Percentiles rank a stretch among this genome's conserved stretches.
These are phyloP conservation scores for Drosophila chauvacae DNA, from an alignment of 1,140 invertebrate species.

Conservation along the genomic window DNA sequence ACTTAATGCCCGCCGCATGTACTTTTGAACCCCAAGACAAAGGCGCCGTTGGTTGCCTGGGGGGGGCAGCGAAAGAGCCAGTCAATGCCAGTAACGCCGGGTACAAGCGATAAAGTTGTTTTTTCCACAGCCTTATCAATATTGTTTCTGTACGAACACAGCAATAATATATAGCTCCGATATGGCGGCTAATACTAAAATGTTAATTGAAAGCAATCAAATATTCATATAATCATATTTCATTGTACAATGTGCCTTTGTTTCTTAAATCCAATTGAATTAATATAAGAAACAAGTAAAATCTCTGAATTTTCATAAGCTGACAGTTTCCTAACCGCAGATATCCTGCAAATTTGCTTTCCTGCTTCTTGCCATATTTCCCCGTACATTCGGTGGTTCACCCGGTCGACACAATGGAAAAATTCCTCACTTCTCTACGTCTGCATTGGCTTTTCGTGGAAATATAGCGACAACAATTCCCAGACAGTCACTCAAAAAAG, in stretches of 20 bases:
- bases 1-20: constrained; percentile 21
- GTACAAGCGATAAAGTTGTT: constrained; percentile 29
- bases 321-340: not conserved
- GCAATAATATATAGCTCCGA: not conserved
- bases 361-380: not conserved
- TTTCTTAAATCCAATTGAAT: not conserved
- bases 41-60: constrained; percentile 24
- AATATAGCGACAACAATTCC: constrained; percentile 45
- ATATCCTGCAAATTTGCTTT: constrained; percentile 6
- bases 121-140: constrained; percentile 16
- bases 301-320: not conserved
- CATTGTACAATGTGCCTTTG: not conserved
- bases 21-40: constrained; percentile 68
- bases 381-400: constrained; percentile 5
- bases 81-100: constrained; percentile 16
- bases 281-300: not conserved
- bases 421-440: constrained; percentile 29
- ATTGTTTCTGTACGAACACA: not conserved
- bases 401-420: constrained; percentile 34
- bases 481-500: constrained; percentile 59
- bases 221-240: not conserved
- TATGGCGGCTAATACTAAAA: not conserved
- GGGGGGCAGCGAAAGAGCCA: constrained; percentile 23
- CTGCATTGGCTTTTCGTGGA: constrained; percentile 33
- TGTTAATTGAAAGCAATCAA: constrained; percentile 2